phyloP scores from a whole-genome alignment of 2,797 vertebrate species.

The Sebastes trivittatus region DNA sequence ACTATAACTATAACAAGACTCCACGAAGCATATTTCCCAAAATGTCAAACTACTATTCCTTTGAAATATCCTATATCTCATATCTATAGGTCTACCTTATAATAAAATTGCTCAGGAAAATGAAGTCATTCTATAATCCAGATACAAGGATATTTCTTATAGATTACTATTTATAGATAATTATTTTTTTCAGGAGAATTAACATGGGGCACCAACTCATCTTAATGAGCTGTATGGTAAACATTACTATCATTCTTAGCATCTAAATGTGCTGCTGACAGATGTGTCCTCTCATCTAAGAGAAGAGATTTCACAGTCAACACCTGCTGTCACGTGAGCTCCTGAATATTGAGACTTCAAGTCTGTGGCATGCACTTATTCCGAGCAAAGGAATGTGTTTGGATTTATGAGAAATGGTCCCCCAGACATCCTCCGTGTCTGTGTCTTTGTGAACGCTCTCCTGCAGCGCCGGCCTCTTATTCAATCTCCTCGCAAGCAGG shows the following conservation, averaged over 20 bases:
- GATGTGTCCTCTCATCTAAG: not conserved
- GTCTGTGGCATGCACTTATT: constrained; percentile 4
- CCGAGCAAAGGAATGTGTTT: constrained; percentile 31
- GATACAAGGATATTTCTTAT: not conserved
- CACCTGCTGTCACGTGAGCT: constrained; percentile 20
- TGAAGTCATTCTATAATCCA: not conserved
- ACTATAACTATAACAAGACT: too few species aligned
- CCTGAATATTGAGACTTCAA: not conserved
- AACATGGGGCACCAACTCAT: not conserved
- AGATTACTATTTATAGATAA: not conserved
- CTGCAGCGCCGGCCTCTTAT: constrained; percentile 18
- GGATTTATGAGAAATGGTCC: constrained; percentile 39
- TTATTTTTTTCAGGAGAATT: not conserved
- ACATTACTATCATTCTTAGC: not conserved
- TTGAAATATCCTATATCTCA: too few species aligned
- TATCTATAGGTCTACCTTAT: not conserved
- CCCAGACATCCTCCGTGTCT: constrained; percentile 65
- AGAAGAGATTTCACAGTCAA: not conserved
- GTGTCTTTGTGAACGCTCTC: constrained; percentile 10
- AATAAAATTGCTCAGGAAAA: not conserved
- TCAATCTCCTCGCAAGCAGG: constrained; percentile 55
- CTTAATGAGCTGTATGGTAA: not conserved
- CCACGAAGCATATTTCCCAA: too few species aligned
- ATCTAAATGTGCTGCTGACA: not conserved
- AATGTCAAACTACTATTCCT: fast-evolving